Percentiles rank a stretch among this genome's conserved stretches.
Conservation (phyloP, 1,140 invertebrate genomes). For the Arion vulgaris region DNA sequence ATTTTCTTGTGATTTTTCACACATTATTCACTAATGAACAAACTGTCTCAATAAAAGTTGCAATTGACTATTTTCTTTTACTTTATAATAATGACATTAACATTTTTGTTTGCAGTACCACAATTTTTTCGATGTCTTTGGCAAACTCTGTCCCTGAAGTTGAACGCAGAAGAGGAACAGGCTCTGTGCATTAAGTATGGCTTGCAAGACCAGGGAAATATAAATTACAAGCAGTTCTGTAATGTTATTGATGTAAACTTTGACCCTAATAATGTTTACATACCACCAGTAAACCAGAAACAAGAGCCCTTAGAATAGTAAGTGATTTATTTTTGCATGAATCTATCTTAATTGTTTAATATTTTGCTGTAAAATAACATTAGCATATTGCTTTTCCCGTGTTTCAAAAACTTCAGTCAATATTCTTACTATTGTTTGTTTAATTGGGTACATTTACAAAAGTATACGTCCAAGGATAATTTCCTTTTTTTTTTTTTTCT, state of each 20-base stretch:
- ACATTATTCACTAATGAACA: too few relatives aligned
- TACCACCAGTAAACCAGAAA: slow-evolving; percentile 62
- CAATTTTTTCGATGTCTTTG: slow-evolving; percentile 71
- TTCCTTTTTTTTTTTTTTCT: too few relatives aligned
- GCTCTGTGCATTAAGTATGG: slow-evolving; percentile 66
- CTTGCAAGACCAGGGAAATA: slow-evolving; percentile 58
- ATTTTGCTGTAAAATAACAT: not conserved
- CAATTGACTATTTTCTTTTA: too few relatives aligned
- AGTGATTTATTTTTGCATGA: slow-evolving; percentile 39
- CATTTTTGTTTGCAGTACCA: slow-evolving; percentile 53
- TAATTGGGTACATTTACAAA: too few relatives aligned
- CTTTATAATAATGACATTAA: not conserved
- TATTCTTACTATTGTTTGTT: too few relatives aligned
- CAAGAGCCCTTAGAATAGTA: slow-evolving; percentile 65
- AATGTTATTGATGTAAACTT: slow-evolving; percentile 66
- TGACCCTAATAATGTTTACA: slow-evolving; percentile 58
- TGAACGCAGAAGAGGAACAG: slow-evolving; percentile 63
- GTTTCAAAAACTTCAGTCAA: too few relatives aligned
- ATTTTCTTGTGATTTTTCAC: too few relatives aligned
- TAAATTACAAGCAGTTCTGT: slow-evolving; percentile 71
- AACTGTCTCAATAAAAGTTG: too few relatives aligned
- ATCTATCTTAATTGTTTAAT: not conserved
- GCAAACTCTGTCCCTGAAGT: slow-evolving; percentile 65
- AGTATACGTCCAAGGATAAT: too few relatives aligned
- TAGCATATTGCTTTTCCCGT: too few relatives aligned